These are phyloP conservation scores for Ifrita kowaldi DNA, from an alignment of 2,113 vertebrate species.

Conservation along the genomic window DNA sequence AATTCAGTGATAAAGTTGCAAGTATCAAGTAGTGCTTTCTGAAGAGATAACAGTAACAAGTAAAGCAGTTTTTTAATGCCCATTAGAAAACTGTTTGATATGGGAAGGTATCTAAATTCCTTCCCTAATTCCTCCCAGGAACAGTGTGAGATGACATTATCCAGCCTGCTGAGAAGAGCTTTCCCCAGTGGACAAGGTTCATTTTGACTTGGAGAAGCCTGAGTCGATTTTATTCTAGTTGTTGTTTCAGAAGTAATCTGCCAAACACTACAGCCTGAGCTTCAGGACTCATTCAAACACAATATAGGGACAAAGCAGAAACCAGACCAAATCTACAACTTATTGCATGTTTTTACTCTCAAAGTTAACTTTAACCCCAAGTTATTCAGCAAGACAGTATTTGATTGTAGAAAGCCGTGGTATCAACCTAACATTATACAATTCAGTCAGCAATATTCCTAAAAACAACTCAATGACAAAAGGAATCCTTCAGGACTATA, in stretches of 20 bases:
- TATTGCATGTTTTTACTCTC: background rate
- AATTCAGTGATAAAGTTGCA: background rate
- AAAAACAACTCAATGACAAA: background rate
- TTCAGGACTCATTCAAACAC: background rate
- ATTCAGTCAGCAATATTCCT: background rate
- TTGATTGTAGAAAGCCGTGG: background rate
- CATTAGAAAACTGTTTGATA: background rate
- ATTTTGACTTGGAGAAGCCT: background rate
- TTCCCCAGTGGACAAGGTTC: background rate
- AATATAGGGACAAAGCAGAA: background rate
- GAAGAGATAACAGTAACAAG: background rate
- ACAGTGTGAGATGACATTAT: background rate
- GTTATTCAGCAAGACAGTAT: background rate
- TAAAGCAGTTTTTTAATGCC: background rate
- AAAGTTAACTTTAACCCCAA: background rate
- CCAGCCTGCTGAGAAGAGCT: background rate
- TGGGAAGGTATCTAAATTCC: background rate
- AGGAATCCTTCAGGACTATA: background rate
- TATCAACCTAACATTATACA: background rate
- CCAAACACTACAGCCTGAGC: background rate
- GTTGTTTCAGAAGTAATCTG: background rate
- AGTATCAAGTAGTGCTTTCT: background rate
- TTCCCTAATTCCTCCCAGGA: background rate
- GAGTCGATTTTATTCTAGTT: background rate
- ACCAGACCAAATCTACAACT: background rate